phyloP scores from a whole-genome alignment of 1,140 invertebrate species.

The Pygmarrhopalites habei region DNA sequence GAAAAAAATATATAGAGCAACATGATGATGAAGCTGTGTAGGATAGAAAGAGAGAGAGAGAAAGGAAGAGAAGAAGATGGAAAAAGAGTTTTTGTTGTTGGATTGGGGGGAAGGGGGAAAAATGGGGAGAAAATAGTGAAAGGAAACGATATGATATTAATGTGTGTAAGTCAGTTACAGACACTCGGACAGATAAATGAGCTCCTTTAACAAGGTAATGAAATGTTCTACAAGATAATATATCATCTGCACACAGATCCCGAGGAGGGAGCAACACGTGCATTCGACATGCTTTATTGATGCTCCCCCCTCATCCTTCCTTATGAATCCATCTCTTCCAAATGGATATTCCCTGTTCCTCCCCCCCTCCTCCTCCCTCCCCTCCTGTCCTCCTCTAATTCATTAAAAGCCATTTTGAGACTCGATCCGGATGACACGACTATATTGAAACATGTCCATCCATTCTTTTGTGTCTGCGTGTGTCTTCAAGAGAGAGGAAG shows the following conservation, averaged over 20 bases:
- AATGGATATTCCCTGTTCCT: constrained; percentile 18
- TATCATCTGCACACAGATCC: constrained; percentile 29
- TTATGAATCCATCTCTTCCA: constrained; percentile 29
- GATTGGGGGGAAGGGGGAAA: too few relatives aligned
- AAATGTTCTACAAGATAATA: constrained; percentile 38
- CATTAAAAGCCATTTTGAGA: too few relatives aligned
- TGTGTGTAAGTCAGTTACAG: constrained; percentile 34
- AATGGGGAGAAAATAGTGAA: not conserved
- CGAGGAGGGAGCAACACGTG: constrained; percentile 33
- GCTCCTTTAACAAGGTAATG: constrained; percentile 36
- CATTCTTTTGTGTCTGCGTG: too few relatives aligned
- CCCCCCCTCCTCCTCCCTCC: not conserved
- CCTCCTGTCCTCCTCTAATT: not conserved
- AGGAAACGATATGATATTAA: constrained; percentile 15
- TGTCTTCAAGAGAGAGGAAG: too few relatives aligned
- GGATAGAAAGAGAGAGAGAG: constrained; percentile 2
- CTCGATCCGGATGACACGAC: too few relatives aligned
- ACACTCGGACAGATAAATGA: constrained; percentile 38
- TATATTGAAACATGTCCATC: too few relatives aligned
- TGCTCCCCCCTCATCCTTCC: constrained; percentile 35
- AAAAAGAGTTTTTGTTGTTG: too few relatives aligned
- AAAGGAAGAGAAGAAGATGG: not conserved
- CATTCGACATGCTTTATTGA: constrained; percentile 39
- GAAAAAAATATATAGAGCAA: too few relatives aligned
- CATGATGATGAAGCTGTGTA: too few relatives aligned